Evolutionary conservation across 2,888 invertebrate genomes (phyloP).

Genomic region (Trachelus tabidus): DNA sequence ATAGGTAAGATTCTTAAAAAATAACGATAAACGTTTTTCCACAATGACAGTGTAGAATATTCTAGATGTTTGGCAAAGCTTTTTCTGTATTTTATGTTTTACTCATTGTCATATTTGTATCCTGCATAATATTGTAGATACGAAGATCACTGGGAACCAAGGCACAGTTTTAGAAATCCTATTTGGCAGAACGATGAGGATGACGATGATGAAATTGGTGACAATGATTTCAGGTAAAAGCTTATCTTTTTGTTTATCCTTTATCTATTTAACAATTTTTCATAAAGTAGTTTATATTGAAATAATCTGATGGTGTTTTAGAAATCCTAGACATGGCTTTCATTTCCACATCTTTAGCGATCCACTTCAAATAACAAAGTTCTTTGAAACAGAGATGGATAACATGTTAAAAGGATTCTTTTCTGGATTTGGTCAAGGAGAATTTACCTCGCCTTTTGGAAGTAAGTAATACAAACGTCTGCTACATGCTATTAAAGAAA

Average conservation of each 20-base stretch:
- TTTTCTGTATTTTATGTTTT: background rate
- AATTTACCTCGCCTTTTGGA: constrained; percentile 20
- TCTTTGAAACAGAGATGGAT: constrained; percentile 73
- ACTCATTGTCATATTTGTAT: constrained; percentile 4
- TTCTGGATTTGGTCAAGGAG: constrained; percentile 40
- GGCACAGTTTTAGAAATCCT: constrained; percentile 55
- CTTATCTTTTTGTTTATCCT: background rate
- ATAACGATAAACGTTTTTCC: background rate
- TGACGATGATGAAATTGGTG: constrained; percentile 45
- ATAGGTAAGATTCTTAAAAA: constrained; percentile 34
- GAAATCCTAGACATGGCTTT: background rate
- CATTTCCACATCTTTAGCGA: constrained; percentile 71
- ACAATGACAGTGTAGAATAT: background rate
- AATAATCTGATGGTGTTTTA: background rate
- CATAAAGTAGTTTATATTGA: background rate
- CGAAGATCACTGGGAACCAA: constrained; percentile 33
- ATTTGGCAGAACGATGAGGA: constrained; percentile 60
- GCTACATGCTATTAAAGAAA: background rate
- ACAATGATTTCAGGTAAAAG: constrained; percentile 51
- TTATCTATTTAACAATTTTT: background rate
- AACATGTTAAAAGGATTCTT: constrained; percentile 68
- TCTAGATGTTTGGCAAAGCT: background rate
- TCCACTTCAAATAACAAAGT: constrained; percentile 72
- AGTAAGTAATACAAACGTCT: constrained; percentile 9
- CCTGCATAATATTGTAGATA: constrained; percentile 30